Conservation (phyloP, 2,888 invertebrate genomes). For the Microctonus aethiopoides region DNA sequence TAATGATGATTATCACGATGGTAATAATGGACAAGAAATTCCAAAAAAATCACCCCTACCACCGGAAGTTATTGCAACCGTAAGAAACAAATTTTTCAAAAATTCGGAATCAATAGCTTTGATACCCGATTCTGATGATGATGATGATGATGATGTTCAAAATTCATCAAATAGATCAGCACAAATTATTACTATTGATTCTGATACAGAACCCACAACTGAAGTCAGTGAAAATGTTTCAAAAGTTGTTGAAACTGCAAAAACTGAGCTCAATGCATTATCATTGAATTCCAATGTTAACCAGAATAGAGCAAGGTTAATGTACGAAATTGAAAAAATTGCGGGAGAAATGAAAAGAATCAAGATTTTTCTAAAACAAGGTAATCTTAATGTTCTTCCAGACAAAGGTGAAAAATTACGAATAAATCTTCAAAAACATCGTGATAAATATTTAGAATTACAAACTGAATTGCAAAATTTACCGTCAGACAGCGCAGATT, state of each 20-base stretch:
- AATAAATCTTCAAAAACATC: constrained; percentile 68
- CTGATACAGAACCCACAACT: not conserved
- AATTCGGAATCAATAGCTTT: not conserved
- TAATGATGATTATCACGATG: not conserved
- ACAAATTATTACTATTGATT: not conserved
- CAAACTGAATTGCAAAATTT: constrained; percentile 65
- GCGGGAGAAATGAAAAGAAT: constrained; percentile 46
- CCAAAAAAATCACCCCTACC: not conserved
- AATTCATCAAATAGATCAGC: not conserved
- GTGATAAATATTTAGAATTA: constrained; percentile 68
- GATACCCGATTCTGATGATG: not conserved
- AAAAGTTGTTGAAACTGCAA: not conserved
- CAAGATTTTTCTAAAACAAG: constrained; percentile 46
- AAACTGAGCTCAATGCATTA: not conserved
- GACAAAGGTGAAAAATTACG: constrained; percentile 74
- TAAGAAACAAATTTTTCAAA: not conserved
- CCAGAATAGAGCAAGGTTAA: constrained; percentile 50
- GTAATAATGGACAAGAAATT: not conserved
- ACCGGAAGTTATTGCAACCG: not conserved
- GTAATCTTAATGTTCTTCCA: constrained; percentile 68
- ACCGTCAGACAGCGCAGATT: constrained; percentile 5
- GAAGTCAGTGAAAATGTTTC: not conserved
- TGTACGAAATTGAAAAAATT: constrained; percentile 45
- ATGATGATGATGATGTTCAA: not conserved
- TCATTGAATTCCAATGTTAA: constrained; percentile 43